These are phyloP conservation scores for Sphaerophoria rueppellii DNA, from an alignment of 2,888 invertebrate species.

Conservation along the genomic window DNA sequence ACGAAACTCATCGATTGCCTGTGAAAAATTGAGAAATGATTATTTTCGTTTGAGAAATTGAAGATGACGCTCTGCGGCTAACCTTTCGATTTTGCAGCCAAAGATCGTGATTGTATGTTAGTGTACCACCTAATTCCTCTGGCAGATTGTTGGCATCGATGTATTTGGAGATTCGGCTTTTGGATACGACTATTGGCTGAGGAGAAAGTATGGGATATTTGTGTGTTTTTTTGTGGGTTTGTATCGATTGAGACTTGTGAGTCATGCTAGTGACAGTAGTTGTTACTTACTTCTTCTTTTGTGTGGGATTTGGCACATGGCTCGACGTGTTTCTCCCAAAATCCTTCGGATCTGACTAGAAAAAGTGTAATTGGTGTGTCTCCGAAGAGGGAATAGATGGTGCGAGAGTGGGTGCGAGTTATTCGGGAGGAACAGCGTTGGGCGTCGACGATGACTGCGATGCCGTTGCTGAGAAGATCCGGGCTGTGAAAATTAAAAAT, in stretches of 20 bases:
- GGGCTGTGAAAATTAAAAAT: conserved; percentile 75
- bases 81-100: conserved; percentile 91
- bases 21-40: conserved; percentile 68
- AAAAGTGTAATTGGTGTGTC: conserved; percentile 83
- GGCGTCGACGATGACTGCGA: conserved; percentile 86
- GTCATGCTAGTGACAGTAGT: neutral
- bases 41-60: neutral
- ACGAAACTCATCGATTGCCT: conserved; percentile 88
- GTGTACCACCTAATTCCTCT: conserved; percentile 87
- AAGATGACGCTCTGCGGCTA: conserved; percentile 77
- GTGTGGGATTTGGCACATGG: conserved; percentile 86
- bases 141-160: conserved; percentile 88
- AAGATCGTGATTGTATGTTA: conserved; percentile 87
- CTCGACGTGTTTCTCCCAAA: conserved; percentile 90
- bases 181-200: conserved; percentile 88
- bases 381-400: conserved; percentile 83
- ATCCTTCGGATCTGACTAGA: conserved; percentile 88
- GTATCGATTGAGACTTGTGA: neutral
- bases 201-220: conserved; percentile 38
- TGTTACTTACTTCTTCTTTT: conserved; percentile 83
- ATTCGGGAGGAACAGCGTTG: conserved; percentile 86
- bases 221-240: neutral
- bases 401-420: conserved; percentile 85
- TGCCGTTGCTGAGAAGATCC: conserved; percentile 82
- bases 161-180: conserved; percentile 87